Evolutionary conservation across 2,888 invertebrate genomes (phyloP).

Genomic region (Drosophila nr. perissopoda): DNA sequence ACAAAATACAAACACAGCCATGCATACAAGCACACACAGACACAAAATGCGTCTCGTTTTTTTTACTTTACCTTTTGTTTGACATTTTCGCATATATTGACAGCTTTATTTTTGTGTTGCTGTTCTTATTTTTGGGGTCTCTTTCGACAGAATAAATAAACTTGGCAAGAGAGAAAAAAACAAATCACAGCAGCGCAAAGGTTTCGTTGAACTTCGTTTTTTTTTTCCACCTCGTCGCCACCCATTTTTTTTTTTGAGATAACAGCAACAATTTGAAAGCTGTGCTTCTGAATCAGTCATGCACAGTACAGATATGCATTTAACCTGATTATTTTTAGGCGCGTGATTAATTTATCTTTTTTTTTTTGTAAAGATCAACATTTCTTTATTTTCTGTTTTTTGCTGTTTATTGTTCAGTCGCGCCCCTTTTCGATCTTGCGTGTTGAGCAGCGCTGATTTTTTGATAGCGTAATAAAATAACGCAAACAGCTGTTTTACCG

Average conservation of each 20-base stretch:
- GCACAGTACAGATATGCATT: not conserved
- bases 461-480: conserved; percentile 37
- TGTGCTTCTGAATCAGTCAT: not conserved
- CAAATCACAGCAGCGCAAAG: conserved; percentile 33
- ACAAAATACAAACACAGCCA: conserved; percentile 15
- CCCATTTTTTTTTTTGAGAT: conserved; percentile 2
- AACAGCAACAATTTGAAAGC: not conserved
- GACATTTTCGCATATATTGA: conserved; percentile 60
- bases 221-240: not conserved
- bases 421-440: conserved; percentile 19
- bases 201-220: conserved; percentile 69
- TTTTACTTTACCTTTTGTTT: conserved; percentile 54
- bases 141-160: conserved; percentile 53
- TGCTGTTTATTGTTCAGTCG: not conserved
- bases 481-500: conserved; percentile 70
- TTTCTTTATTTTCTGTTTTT: not conserved
- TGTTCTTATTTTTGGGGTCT: conserved; percentile 59
- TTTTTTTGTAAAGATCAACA: not conserved
- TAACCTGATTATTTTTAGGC: not conserved
- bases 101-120: conserved; percentile 35
- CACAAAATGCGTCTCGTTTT: conserved; percentile 36
- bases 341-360: not conserved
- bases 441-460: conserved; percentile 13
- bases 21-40: conserved; percentile 24
- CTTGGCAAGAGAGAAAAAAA: conserved; percentile 24